Base-by-base conservation (phyloP, 2,888 invertebrate species). In the Liodrosophila aerea region DNA sequence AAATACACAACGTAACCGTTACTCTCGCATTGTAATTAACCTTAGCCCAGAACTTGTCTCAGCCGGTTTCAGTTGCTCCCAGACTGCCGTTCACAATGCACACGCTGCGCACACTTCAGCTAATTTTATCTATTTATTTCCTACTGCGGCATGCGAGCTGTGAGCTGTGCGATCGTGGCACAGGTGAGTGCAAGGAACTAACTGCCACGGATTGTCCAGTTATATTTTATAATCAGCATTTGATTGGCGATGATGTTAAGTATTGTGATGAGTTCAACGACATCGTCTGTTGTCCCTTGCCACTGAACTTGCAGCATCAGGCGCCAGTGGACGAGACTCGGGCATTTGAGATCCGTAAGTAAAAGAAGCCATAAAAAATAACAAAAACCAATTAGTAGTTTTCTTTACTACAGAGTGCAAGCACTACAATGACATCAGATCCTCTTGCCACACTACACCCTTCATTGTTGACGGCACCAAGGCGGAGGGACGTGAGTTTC, bases 401-500 rank as follows among this genome's bases (percentile, higher is more conserved):
- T 4, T 4, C 27, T 41, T 22, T 7, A 15, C 41, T 8, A n/a
- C 22, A 81, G 81, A 83, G 22, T 81, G 81, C 59, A 70, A 71
- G 8, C 56, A 46, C 4, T 81, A 56, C 3, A 83, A 76, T 39
- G 64, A 61, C 4, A 56, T 49, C 0, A 27, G 81, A n/a, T 40
- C 62, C 1, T 27, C 57, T 1, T 81, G 81, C 45, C 66, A 53
- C 1, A 16, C 60, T 0, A 62, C 68, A 2, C 84, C 81, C 0
- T 74, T 85, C 7, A 86, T 87, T 37, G 64, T 87, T 1, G 76
- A 70, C 34, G 86, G 86, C 15, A 72, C 62, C 16, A 59, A 80
- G 40, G 89, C 88, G 0, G 50, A 52, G 29, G 62, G 76, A 0
- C 58, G 62, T n/a, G 89, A 88, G 47, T 89, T 89, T 59, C 88